Conservation (phyloP, 2,888 invertebrate genomes). For the Uloborus plumipes region DNA sequence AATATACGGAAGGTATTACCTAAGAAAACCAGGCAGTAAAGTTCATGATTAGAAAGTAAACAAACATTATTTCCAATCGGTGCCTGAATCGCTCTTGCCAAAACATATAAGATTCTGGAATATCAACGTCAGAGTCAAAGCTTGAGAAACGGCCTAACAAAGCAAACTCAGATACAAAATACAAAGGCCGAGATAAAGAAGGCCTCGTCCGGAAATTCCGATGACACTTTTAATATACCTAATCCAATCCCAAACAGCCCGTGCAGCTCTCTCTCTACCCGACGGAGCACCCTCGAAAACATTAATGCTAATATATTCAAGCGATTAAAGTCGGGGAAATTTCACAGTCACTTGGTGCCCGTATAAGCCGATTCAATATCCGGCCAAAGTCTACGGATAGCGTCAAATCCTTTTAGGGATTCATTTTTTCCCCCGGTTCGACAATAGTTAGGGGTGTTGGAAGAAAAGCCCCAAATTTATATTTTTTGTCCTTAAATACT, state of each 20-base stretch:
- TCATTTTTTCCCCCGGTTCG: conserved; percentile 1
- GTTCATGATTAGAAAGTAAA: too few species aligned
- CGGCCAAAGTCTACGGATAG: not conserved
- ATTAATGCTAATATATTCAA: conserved; percentile 52
- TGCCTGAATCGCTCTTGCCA: too few species aligned
- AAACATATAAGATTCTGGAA: too few species aligned
- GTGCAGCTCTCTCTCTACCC: not conserved
- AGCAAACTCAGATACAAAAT: too few species aligned
- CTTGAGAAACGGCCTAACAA: too few species aligned
- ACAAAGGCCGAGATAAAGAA: too few species aligned
- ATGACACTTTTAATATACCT: not conserved
- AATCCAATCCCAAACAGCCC: not conserved
- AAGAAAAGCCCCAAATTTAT: not conserved
- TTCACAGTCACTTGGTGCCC: conserved; percentile 39
- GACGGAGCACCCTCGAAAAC: conserved; percentile 13
- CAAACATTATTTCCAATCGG: too few species aligned
- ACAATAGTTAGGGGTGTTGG: conserved; percentile 1
- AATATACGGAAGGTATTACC: too few species aligned
- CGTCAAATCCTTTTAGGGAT: conserved; percentile 14
- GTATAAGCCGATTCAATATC: not conserved
- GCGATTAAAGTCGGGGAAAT: conserved; percentile 43
- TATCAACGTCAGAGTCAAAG: too few species aligned
- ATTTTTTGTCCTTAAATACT: conserved; percentile 4
- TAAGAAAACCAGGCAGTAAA: too few species aligned
- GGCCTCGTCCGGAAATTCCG: not conserved